Percentiles rank a stretch among this genome's conserved stretches.
Conservation (phyloP, 2,113 vertebrate species). For the Hemibagrus wyckioides region DNA sequence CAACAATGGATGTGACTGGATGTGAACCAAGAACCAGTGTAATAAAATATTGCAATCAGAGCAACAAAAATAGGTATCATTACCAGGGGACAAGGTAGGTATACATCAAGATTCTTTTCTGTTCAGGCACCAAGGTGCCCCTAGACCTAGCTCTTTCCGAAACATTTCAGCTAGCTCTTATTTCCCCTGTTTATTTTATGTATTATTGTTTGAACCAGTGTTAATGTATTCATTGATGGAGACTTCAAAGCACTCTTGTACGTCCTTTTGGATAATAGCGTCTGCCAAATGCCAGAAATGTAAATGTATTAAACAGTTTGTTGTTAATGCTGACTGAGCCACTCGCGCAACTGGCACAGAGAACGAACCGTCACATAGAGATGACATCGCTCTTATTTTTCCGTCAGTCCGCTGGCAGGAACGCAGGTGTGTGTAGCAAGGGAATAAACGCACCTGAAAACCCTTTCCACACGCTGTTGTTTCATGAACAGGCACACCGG, state of each 20-base stretch:
- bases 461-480: not conserved
- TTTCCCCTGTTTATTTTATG: too few species aligned
- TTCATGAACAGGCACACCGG: not conserved
- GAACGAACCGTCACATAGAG: not conserved
- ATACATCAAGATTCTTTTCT: too few species aligned
- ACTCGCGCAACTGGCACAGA: not conserved
- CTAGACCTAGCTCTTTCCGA: too few species aligned
- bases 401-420: not conserved
- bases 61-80: not conserved
- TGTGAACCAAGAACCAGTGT: not conserved
- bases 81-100: too few species aligned
- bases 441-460: not conserved
- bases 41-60: not conserved
- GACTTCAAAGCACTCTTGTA: too few species aligned
- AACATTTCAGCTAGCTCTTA: too few species aligned
- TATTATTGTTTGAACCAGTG: too few species aligned
- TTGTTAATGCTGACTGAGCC: not conserved
- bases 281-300: too few species aligned
- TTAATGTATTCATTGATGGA: too few species aligned
- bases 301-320: constrained; percentile 5
- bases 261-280: too few species aligned
- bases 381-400: not conserved
- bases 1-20: not conserved
- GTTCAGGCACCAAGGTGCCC: too few species aligned
- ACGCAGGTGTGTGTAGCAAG: not conserved